phyloP scores from a whole-genome alignment of 2,797 vertebrate species.

The Cirrhinus molitorella region DNA sequence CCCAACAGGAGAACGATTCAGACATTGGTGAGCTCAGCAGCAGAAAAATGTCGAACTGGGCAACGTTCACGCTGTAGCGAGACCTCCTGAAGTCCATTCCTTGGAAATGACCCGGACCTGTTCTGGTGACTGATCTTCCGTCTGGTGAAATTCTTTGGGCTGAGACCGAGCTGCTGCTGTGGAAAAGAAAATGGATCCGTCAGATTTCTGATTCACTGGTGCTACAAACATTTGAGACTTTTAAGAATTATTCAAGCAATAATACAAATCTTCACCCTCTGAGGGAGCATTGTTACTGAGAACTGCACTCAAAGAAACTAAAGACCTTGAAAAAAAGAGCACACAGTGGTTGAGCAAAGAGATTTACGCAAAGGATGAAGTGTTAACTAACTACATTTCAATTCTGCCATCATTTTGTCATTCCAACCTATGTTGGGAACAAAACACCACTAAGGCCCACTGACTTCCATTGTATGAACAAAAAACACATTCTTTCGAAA shows the following conservation, averaged over 20 bases:
- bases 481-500: background rate
- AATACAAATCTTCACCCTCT: constrained; percentile 2
- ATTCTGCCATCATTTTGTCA: background rate
- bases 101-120: constrained; percentile 76
- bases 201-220: constrained; percentile 20
- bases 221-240: constrained; percentile 8
- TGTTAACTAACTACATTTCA: background rate
- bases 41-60: constrained; percentile 74
- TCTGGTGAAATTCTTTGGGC: constrained; percentile 74
- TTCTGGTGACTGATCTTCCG: constrained; percentile 76
- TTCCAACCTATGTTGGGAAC: background rate
- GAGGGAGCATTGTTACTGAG: constrained; percentile 13
- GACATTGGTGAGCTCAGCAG: constrained; percentile 82
- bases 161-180: constrained; percentile 79
- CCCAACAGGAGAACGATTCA: constrained; percentile 60
- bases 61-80: constrained; percentile 72
- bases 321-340: background rate
- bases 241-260: constrained; percentile 13
- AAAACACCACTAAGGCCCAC: too few relatives aligned
- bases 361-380: background rate
- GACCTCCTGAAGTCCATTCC: constrained; percentile 73
- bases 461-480: background rate
- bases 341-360: background rate
- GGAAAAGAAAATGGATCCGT: constrained; percentile 33
- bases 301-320: background rate